phyloP scores from a whole-genome alignment of 2,113 vertebrate species.

The Cardinalis cardinalis region DNA sequence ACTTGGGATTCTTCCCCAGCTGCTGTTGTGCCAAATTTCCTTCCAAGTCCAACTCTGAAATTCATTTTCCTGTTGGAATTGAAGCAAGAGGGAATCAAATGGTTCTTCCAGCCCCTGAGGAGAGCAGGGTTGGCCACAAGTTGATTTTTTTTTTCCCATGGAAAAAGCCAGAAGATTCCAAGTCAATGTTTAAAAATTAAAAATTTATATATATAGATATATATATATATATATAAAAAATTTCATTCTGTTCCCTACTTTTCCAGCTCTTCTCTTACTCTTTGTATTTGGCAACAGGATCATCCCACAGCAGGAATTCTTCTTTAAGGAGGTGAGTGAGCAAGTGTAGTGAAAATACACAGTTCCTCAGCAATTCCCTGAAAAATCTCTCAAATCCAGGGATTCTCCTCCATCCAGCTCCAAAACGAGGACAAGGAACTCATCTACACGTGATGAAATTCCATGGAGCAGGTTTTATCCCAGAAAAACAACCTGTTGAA shows the following conservation, averaged over 20 bases:
- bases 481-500: neutral
- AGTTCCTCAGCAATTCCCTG: neutral
- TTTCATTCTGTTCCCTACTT: neutral
- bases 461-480: neutral
- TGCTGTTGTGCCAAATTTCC: neutral
- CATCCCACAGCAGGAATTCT: neutral
- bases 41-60: neutral
- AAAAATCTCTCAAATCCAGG: neutral
- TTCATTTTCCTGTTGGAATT: neutral
- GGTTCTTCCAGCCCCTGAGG: neutral
- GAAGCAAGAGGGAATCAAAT: neutral
- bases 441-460: rapidly evolving
- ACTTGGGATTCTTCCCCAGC: neutral
- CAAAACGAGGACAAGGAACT: neutral
- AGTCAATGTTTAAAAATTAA: neutral
- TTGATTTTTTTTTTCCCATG: neutral
- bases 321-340: neutral
- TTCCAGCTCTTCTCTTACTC: neutral
- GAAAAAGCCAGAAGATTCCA: neutral
- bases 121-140: neutral
- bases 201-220: neutral
- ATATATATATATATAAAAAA: neutral
- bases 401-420: neutral
- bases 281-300: neutral
- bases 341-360: neutral